Evolutionary conservation across 2,797 vertebrate species (phyloP).

Genomic region (Muraenolepis orangiensis): DNA sequence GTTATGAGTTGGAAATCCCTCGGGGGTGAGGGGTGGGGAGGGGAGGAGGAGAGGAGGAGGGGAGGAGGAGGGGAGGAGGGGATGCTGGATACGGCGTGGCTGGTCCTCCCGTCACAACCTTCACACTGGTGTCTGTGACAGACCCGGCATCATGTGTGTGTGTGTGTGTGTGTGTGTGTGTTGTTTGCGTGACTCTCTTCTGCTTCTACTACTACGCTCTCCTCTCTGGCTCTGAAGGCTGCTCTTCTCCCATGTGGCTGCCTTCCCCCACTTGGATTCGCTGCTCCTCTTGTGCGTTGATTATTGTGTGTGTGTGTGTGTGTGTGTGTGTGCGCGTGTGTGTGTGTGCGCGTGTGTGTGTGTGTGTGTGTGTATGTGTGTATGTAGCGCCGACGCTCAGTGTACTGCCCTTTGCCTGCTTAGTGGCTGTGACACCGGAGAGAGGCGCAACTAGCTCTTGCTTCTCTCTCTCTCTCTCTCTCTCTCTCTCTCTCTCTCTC

Average conservation of each 20-base stretch:
- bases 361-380: conserved; percentile 18
- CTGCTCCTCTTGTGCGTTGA: too few species aligned
- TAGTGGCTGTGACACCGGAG: conserved; percentile 51
- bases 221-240: neutral
- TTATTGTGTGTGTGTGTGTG: neutral
- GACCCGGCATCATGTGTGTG: conserved; percentile 45
- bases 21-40: conserved; percentile 4
- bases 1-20: conserved; percentile 63
- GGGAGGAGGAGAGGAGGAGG: conserved; percentile 10
- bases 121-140: conserved; percentile 51
- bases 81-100: conserved; percentile 40
- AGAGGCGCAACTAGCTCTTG: conserved; percentile 46
- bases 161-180: too few species aligned
- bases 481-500: conserved; percentile 32
- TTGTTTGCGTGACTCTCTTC: conserved; percentile 6
- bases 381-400: conserved; percentile 47
- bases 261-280: conserved; percentile 3
- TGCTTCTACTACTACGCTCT: conserved; percentile 8
- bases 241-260: too few species aligned
- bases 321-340: conserved; percentile 16
- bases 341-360: conserved; percentile 16
- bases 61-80: conserved; percentile 34
- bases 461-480: conserved; percentile 20
- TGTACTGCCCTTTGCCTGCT: conserved; percentile 39
- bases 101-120: conserved; percentile 47